Base-by-base conservation (phyloP, 1,140 invertebrate genomes). In the Drosophila parabipectinata region DNA sequence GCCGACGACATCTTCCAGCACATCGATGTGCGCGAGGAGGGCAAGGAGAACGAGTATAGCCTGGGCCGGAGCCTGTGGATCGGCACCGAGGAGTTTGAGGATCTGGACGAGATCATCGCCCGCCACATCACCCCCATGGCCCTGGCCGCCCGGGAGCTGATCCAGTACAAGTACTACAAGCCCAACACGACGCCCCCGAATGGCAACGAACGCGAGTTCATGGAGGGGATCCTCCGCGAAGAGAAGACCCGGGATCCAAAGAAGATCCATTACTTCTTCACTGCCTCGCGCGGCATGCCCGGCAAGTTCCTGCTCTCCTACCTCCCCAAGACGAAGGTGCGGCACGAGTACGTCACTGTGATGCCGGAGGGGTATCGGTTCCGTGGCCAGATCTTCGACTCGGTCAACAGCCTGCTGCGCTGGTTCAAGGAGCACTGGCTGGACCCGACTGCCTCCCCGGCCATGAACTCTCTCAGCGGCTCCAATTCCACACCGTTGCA, bases 391-490 rank as follows among this genome's bases (percentile, higher is more conserved):
- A 95, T 96, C 80, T 99, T 99, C 92, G 95, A 96, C 58, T 95
- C 96, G 1, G 93, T 99, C 0, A 95, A 95, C 57, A 94, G 95
- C 1, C 90, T 99, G 7, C 94, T 99, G 73, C 95, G 96, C 54
- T 99, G 98, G 98, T 99, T 99, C 92, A 99, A 99, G 91, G 97
- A 98, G 92, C 98, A 99, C 90, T 99, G 98, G 93, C 93, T 97
- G 52, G 98, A 99, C 87, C 96, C 97, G 0, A 94, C 97, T 51
- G 97, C 97, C 9, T 97, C 97, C 12, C 97, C 97, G 93, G 69
- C 53, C 5, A 93, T 94, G 0, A 94, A 95, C 62, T 96, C 96
- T 10, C 8, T 61, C 14, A 45, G 8, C 64, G 15, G 94, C 95
- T 95, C 95, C 78, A 94, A 93, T 54, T 94, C 95, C n/a, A 83